Conservation (phyloP, 2,113 vertebrate species). For the Rhinopomastus cyanomelas region DNA sequence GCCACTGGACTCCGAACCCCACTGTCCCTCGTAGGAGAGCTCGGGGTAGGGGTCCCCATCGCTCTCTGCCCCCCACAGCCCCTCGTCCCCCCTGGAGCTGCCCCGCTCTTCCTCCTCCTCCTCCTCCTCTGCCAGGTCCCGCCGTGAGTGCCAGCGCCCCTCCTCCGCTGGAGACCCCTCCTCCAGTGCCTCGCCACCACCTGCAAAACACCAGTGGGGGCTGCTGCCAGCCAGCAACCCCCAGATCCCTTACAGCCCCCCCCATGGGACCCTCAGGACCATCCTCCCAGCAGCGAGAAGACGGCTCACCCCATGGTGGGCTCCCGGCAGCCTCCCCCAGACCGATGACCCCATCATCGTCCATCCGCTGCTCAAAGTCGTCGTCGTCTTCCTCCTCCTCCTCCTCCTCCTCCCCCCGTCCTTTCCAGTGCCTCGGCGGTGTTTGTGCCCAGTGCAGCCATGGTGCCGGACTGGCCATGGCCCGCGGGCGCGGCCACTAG, state of each 20-base stretch:
- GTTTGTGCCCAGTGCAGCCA: conserved; percentile 35
- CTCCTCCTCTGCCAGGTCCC: conserved; percentile 52
- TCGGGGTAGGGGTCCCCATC: conserved; percentile 6
- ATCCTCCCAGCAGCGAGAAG: not conserved
- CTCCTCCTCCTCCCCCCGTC: conserved; percentile 11
- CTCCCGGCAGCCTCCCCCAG: conserved; percentile 7
- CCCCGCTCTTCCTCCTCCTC: conserved; percentile 40
- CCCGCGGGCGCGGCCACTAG: not conserved
- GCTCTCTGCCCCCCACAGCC: conserved; percentile 4
- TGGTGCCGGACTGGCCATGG: conserved; percentile 55
- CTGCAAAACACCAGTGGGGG: conserved; percentile 44
- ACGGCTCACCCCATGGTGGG: conserved; percentile 46
- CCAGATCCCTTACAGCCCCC: rapidly evolving
- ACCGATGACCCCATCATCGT: conserved; percentile 78
- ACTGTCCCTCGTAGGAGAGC: conserved; percentile 8
- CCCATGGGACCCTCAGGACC: rapidly evolving
- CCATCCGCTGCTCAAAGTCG: conserved; percentile 70
- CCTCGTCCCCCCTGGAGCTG: not conserved
- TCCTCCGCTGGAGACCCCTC: conserved; percentile 11
- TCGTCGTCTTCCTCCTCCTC: not conserved
- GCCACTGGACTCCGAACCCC: not conserved
- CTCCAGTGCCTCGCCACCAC: conserved; percentile 17
- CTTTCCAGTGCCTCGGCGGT: conserved; percentile 15
- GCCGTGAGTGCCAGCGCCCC: not conserved
- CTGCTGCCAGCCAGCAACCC: not conserved